Conservation (phyloP, 2,113 vertebrate genomes). For the Meriones unguiculatus region DNA sequence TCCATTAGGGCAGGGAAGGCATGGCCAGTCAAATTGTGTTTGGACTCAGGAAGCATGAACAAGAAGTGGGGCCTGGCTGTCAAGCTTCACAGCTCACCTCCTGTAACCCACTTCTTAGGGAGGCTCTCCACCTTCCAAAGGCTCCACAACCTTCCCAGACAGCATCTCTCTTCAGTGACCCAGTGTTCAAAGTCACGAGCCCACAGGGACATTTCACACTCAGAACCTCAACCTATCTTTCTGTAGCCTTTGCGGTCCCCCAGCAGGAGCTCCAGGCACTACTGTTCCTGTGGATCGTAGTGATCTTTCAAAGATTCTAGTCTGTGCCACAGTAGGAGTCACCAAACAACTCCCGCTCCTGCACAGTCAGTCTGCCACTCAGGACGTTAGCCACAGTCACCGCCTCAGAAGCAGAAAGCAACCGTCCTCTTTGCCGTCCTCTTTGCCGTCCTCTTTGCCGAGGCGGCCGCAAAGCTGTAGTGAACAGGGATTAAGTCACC, state of each 20-base stretch:
- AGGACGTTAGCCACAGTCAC: conserved; percentile 87
- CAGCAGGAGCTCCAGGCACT: conserved; percentile 75
- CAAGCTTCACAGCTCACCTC: too few relatives aligned
- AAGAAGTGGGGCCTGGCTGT: background rate
- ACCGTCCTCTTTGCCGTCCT: conserved; percentile 82
- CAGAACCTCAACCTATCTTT: background rate
- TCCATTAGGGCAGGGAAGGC: background rate
- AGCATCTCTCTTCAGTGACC: background rate
- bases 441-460: conserved; percentile 82
- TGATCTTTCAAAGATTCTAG: conserved; percentile 82
- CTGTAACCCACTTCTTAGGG: too few relatives aligned
- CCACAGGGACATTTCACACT: background rate
- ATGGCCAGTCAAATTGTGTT: background rate
- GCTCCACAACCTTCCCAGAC: background rate
- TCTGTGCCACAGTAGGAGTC: conserved; percentile 80
- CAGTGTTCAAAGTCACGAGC: background rate
- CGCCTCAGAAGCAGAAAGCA: conserved; percentile 85
- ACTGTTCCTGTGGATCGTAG: conserved; percentile 77
- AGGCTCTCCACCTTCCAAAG: too few relatives aligned
- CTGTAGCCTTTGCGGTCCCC: conserved; percentile 69
- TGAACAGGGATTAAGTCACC: conserved; percentile 86
- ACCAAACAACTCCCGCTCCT: conserved; percentile 85
- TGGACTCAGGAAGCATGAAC: background rate
- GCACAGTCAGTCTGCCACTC: conserved; percentile 81
- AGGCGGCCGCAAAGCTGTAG: conserved; percentile 87